A percentile compares a stretch with the other conserved stretches of the same genome.
Evolutionary conservation across 2,888 invertebrate species (phyloP).

Genomic region (Papilio protenor): DNA sequence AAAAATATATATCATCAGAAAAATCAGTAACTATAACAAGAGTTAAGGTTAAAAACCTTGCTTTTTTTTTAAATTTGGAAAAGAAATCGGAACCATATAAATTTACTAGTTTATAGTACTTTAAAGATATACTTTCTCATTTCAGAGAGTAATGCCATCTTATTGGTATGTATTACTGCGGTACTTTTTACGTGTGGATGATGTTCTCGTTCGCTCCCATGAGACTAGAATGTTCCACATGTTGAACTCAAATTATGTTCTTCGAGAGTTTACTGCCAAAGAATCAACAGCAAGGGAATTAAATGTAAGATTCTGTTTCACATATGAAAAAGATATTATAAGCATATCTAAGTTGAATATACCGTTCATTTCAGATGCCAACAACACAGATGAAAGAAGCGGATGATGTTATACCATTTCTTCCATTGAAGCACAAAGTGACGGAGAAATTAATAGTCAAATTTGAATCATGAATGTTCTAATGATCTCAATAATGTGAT

Average conservation of each 20-base stretch:
- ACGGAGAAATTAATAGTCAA: constrained; percentile 71
- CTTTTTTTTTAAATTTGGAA: no score
- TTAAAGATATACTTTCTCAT: constrained; percentile 42
- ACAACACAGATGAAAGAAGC: constrained; percentile 77
- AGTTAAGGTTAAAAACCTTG: no score
- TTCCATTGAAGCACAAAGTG: constrained; percentile 68
- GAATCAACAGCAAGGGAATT: constrained; percentile 90
- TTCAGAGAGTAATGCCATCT: constrained; percentile 97
- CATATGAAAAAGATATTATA: background rate
- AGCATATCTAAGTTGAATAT: background rate
- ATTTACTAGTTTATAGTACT: no score
- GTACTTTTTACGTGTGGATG: constrained; percentile 97
- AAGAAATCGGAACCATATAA: no score
- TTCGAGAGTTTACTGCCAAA: constrained; percentile 92
- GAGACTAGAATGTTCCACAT: constrained; percentile 95
- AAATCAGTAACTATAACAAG: no score
- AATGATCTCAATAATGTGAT: constrained; percentile 45
- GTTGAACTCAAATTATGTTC: constrained; percentile 89
- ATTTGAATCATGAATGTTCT: constrained; percentile 38
- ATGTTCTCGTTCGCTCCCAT: constrained; percentile 93
- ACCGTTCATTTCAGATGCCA: constrained; percentile 68
- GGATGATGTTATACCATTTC: constrained; percentile 74
- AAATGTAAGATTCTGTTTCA: constrained; percentile 76
- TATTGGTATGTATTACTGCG: constrained; percentile 95
- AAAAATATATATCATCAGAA: no score